Percentiles rank a stretch among this genome's conserved stretches.
Conservation (phyloP, 2,888 invertebrate genomes). For the Latrodectus hesperus region DNA sequence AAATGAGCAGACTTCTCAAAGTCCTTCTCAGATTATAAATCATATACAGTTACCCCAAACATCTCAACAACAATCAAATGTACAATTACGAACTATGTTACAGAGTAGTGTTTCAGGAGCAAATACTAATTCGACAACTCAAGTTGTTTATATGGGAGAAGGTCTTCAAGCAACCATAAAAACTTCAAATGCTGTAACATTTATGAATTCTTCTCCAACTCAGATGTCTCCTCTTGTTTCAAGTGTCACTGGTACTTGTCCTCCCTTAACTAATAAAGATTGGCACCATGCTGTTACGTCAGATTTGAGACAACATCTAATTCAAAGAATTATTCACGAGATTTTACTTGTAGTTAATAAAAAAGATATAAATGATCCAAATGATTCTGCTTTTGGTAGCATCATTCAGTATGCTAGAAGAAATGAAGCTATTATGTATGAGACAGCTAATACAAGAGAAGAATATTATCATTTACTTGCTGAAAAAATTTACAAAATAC, state of each 20-base stretch:
- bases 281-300: conserved; percentile 98
- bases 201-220: conserved; percentile 24
- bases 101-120: conserved; percentile 22
- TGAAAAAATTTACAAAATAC: conserved; percentile 99
- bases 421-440: conserved; percentile 99
- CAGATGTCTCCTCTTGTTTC: conserved; percentile 13
- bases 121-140: conserved; percentile 12
- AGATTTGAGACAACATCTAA: conserved; percentile 98
- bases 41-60: conserved; percentile 42
- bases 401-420: conserved; percentile 97
- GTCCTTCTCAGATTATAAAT: conserved; percentile 42
- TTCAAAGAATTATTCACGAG: conserved; percentile 99
- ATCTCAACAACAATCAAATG: conserved; percentile 63
- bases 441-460: conserved; percentile 94
- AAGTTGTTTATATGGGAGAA: conserved; percentile 23
- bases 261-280: conserved; percentile 80
- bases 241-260: conserved; percentile 12
- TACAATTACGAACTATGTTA: conserved; percentile 65
- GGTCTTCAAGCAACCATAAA: conserved; percentile 40
- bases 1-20: conserved; percentile 43
- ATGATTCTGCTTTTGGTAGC: conserved; percentile 97
- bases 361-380: conserved; percentile 91
- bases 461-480: conserved; percentile 99
- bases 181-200: conserved; percentile 1
- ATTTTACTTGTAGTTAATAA: conserved; percentile 94